Percentiles rank a stretch among this genome's conserved stretches.
Evolutionary conservation across 2,797 vertebrate genomes (phyloP).

Genomic region (Pangasius macronema): DNA sequence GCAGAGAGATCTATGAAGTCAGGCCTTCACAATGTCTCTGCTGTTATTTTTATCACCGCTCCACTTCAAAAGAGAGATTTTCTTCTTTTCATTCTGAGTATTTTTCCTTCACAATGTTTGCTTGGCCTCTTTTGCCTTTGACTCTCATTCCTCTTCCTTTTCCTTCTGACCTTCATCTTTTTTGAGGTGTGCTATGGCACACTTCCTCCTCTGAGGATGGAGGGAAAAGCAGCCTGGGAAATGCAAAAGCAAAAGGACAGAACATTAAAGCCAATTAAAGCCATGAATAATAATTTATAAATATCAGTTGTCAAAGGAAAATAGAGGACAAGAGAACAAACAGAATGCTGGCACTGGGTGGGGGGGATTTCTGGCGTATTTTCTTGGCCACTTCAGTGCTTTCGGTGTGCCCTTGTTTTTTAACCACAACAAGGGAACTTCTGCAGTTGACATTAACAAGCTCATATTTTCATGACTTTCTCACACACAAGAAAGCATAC

Average conservation of each 20-base stretch:
- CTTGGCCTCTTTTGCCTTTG: slow-evolving; percentile 23
- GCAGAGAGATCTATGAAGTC: slow-evolving; percentile 67
- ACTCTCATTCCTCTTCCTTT: slow-evolving; percentile 48
- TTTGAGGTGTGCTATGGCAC: slow-evolving; percentile 48
- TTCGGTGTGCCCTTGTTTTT: slow-evolving; percentile 59
- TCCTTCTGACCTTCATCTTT: slow-evolving; percentile 40
- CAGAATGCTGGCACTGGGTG: slow-evolving; percentile 62
- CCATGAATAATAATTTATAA: slow-evolving; percentile 63
- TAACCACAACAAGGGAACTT: slow-evolving; percentile 78
- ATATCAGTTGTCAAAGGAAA: slow-evolving; percentile 59
- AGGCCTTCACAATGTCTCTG: slow-evolving; percentile 61
- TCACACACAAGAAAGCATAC: slow-evolving; percentile 68
- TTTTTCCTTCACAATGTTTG: slow-evolving; percentile 57
- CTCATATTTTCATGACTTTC: slow-evolving; percentile 79
- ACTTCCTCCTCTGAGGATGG: slow-evolving; percentile 47
- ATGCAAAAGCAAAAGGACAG: slow-evolving; percentile 39
- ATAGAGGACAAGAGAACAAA: slow-evolving; percentile 52
- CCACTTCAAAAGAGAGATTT: slow-evolving; percentile 66
- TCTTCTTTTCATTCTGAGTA: slow-evolving; percentile 57
- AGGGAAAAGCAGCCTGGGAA: slow-evolving; percentile 54
- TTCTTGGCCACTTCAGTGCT: slow-evolving; percentile 76
- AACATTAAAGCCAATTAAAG: slow-evolving; percentile 59
- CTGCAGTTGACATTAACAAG: slow-evolving; percentile 80
- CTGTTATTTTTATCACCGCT: slow-evolving; percentile 68
- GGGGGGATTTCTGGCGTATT: slow-evolving; percentile 70